Conservation (phyloP, 2,797 vertebrate genomes). For the Otus scops region DNA sequence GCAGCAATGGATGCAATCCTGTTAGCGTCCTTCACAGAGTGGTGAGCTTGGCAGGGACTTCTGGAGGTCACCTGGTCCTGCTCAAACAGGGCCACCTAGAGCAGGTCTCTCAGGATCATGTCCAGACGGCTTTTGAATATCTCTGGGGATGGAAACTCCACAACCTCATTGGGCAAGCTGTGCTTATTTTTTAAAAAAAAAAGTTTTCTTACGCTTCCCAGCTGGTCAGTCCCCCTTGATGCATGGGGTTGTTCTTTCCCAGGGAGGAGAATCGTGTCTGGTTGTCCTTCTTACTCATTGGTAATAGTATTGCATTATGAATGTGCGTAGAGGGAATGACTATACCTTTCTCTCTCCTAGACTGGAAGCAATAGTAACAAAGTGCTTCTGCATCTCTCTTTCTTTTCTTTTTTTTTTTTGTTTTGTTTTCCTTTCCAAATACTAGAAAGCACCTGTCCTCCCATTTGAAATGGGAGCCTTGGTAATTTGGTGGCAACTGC, state of each 20-base stretch:
- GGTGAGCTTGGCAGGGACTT: not conserved
- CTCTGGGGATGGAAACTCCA: not conserved
- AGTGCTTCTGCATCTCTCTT: not conserved
- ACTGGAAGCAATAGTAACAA: not conserved
- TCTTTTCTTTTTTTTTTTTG: no score
- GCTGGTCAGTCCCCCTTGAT: not conserved
- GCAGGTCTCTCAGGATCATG: not conserved
- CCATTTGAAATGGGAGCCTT: constrained; percentile 18
- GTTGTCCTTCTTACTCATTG: not conserved
- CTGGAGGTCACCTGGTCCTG: not conserved
- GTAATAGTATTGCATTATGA: not conserved
- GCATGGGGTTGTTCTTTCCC: not conserved
- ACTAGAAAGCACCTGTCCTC: not conserved
- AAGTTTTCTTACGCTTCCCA: not conserved
- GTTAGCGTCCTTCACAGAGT: not conserved
- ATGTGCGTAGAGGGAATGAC: not conserved
- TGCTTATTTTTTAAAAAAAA: not conserved
- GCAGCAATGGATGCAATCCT: not conserved
- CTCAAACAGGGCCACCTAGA: not conserved
- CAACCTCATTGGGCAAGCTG: not conserved
- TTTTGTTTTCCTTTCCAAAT: not conserved
- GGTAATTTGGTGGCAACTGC: constrained; percentile 27
- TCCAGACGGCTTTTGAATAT: not conserved
- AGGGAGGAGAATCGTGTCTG: fast-evolving
- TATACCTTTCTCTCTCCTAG: not conserved